These are phyloP conservation scores for Drosophila pullipes DNA, from an alignment of 2,888 invertebrate species.

Conservation along the genomic window DNA sequence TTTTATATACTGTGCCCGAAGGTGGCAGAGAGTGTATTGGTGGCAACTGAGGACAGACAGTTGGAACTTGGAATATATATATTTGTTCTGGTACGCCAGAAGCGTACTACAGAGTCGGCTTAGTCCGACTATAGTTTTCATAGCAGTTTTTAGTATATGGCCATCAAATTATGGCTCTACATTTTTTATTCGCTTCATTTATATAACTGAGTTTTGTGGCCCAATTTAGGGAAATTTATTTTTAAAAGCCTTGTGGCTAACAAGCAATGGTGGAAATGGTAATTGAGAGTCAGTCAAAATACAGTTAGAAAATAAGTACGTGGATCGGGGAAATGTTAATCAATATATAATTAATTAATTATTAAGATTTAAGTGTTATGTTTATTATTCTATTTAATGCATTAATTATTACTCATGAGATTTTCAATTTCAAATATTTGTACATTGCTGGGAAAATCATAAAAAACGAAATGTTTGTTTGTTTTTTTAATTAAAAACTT, in stretches of 20 bases:
- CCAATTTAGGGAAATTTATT: conserved; percentile 55
- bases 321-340: no score
- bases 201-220: conserved; percentile 20
- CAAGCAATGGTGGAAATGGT: conserved; percentile 11
- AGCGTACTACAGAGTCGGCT: neutral
- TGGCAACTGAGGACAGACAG: neutral
- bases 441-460: neutral
- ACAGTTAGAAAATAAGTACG: neutral
- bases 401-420: neutral
- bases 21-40: neutral
- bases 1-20: conserved; percentile 6
- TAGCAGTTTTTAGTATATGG: neutral
- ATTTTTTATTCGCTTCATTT: conserved; percentile 46
- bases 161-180: conserved; percentile 27
- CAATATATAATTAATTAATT: neutral
- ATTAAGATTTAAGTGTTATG: neutral
- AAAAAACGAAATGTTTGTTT: neutral
- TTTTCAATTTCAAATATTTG: neutral
- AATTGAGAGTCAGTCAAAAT: conserved; percentile 36
- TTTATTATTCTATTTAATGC: neutral
- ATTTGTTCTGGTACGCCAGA: neutral
- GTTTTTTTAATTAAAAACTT: neutral
- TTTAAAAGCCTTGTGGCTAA: conserved; percentile 30
- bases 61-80: neutral
- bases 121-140: neutral